A percentile compares a stretch with the other conserved stretches of the same genome.
phyloP scores from a whole-genome alignment of 1,140 invertebrate species.

The Paralvinella palmiformis region DNA sequence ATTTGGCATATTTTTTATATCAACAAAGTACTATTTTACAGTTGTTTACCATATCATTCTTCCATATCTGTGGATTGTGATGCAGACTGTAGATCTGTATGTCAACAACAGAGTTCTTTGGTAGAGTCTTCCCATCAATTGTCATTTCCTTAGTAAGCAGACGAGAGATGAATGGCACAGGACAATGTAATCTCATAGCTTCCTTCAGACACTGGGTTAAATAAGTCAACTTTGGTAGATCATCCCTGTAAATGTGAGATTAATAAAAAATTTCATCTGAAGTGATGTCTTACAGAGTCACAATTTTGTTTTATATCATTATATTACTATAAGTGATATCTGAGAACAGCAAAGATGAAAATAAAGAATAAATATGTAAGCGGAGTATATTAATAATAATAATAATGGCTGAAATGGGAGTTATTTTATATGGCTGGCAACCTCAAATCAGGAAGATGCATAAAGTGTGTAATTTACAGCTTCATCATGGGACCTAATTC shows the following conservation, averaged over 20 bases:
- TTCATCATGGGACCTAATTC: no score
- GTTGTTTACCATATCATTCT: constrained; percentile 19
- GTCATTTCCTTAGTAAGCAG: constrained; percentile 60
- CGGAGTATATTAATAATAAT: no score
- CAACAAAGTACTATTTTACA: constrained; percentile 3
- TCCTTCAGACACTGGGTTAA: constrained; percentile 48
- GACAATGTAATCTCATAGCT: constrained; percentile 41
- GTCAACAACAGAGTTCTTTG: constrained; percentile 22
- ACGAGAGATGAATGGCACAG: constrained; percentile 65
- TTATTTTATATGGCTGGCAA: no score
- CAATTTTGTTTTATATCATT: not conserved
- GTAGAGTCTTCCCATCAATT: constrained; percentile 34
- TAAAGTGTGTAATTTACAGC: no score
- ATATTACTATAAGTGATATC: not conserved
- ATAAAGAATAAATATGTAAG: no score
- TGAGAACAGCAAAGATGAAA: no score
- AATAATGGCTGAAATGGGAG: no score
- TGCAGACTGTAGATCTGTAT: constrained; percentile 32
- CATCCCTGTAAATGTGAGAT: constrained; percentile 21
- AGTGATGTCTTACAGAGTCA: not conserved
- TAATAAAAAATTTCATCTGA: not conserved
- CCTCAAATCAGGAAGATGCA: no score
- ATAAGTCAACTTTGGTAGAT: constrained; percentile 39
- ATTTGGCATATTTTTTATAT: no score
- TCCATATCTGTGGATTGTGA: constrained; percentile 36